phyloP scores from a whole-genome alignment of 2,888 invertebrate species.

The Cotesia congregata region DNA sequence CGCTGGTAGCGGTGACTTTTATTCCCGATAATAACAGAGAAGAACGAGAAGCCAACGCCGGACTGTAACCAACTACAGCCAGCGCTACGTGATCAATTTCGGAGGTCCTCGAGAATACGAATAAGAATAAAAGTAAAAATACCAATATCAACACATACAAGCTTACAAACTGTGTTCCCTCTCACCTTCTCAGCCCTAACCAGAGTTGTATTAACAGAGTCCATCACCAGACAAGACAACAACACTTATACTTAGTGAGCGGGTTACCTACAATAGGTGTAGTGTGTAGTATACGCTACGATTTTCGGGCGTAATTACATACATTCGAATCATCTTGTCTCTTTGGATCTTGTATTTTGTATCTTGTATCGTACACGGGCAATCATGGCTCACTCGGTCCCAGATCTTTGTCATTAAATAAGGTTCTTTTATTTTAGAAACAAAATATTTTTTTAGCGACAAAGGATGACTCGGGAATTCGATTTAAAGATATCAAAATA shows the following conservation, averaged over 20 bases:
- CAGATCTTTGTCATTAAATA: background rate
- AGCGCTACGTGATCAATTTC: slow-evolving; percentile 68
- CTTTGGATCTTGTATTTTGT: slow-evolving; percentile 36
- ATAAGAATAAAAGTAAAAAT: no score
- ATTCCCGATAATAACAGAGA: slow-evolving; percentile 71
- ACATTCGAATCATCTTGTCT: slow-evolving; percentile 41
- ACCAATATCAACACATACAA: background rate
- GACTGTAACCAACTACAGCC: slow-evolving; percentile 36
- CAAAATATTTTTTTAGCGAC: no score
- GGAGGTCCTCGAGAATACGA: slow-evolving; percentile 36
- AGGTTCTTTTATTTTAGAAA: background rate
- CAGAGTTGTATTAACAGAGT: slow-evolving; percentile 43
- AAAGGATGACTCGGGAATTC: no score
- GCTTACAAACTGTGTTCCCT: slow-evolving; percentile 32
- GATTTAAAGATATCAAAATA: no score
- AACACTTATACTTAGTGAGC: slow-evolving; percentile 31
- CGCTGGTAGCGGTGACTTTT: slow-evolving; percentile 70
- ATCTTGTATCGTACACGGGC: slow-evolving; percentile 34
- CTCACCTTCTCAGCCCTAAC: slow-evolving; percentile 47
- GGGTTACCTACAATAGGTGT: background rate
- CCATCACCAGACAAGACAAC: slow-evolving; percentile 35
- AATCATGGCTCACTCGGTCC: background rate
- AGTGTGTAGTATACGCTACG: slow-evolving; percentile 52
- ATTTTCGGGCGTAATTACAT: slow-evolving; percentile 68
- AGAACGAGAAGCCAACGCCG: slow-evolving; percentile 49